Conservation (phyloP, 1,140 invertebrate genomes). For the Drosophila ogumai region DNA sequence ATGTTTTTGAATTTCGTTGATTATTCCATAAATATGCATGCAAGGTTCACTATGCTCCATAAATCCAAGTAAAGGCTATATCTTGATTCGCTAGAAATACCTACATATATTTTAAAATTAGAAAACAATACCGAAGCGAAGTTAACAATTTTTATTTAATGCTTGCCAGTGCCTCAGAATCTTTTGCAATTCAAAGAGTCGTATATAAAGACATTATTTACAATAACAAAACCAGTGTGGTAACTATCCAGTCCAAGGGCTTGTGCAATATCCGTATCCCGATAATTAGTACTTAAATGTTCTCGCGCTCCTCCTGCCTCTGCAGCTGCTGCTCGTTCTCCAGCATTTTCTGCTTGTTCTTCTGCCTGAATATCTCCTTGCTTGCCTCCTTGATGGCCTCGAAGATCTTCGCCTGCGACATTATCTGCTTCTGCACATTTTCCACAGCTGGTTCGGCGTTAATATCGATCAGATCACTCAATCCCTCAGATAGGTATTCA, state of each 20-base stretch:
- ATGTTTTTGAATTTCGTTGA: background rate
- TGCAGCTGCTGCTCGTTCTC: constrained; percentile 54
- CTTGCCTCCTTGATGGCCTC: constrained; percentile 91
- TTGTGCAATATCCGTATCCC: background rate
- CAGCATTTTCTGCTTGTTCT: constrained; percentile 73
- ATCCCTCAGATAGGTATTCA: constrained; percentile 86
- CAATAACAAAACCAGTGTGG: constrained; percentile 51
- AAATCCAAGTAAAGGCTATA: no score
- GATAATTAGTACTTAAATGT: constrained; percentile 44
- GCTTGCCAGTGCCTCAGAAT: constrained; percentile 54
- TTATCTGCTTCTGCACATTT: constrained; percentile 90
- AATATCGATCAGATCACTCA: constrained; percentile 88
- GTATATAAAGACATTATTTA: constrained; percentile 31
- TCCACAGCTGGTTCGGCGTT: constrained; percentile 89
- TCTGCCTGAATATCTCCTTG: constrained; percentile 88
- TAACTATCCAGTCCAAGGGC: constrained; percentile 22
- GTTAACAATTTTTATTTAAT: constrained; percentile 70
- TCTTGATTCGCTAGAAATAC: no score
- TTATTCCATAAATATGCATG: background rate
- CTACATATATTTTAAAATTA: background rate
- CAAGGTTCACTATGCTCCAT: background rate
- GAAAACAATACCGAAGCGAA: constrained; percentile 4
- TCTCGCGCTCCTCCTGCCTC: constrained; percentile 51
- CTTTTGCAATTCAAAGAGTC: constrained; percentile 24
- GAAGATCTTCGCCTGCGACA: constrained; percentile 91